Evolutionary conservation across 2,113 vertebrate genomes (phyloP).

Genomic region (Hemiscyllium ocellatum): DNA sequence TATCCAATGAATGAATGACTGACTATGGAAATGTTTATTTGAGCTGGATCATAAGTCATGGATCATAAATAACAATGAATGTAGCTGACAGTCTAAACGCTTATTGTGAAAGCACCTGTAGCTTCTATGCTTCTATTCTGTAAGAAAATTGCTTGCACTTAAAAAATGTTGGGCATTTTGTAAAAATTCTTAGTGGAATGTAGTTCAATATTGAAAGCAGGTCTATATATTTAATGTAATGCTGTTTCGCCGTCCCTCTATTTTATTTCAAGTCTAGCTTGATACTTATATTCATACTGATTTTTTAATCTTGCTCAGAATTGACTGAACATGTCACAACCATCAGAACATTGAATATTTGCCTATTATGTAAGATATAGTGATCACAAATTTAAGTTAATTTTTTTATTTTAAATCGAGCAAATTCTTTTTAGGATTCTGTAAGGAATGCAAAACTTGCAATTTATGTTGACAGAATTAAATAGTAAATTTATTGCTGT

Average conservation of each 20-base stretch:
- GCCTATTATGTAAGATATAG: conserved; percentile 28
- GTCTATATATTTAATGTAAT: conserved; percentile 60
- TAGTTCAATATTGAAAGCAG: conserved; percentile 50
- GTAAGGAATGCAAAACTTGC: neutral
- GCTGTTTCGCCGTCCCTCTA: neutral
- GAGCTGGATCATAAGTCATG: neutral
- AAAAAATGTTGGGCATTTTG: conserved; percentile 45
- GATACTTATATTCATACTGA: neutral
- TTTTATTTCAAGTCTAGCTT: conserved; percentile 20
- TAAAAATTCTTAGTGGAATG: conserved; percentile 52
- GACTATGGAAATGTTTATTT: conserved; percentile 25
- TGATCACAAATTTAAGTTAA: conserved; percentile 36
- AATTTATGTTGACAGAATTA: conserved; percentile 14
- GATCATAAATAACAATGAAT: conserved; percentile 43
- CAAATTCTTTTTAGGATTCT: conserved; percentile 6
- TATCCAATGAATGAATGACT: conserved; percentile 1
- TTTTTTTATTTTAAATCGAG: conserved; percentile 33
- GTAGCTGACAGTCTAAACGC: conserved; percentile 38
- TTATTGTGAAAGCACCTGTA: neutral
- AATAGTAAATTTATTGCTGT: neutral
- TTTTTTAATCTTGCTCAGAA: neutral
- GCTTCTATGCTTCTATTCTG: conserved; percentile 51
- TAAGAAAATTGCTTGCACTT: conserved; percentile 57
- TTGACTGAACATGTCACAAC: neutral
- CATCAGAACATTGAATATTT: conserved; percentile 24